Conservation (phyloP, 2,113 vertebrate genomes). For the Aplodontia rufa region DNA sequence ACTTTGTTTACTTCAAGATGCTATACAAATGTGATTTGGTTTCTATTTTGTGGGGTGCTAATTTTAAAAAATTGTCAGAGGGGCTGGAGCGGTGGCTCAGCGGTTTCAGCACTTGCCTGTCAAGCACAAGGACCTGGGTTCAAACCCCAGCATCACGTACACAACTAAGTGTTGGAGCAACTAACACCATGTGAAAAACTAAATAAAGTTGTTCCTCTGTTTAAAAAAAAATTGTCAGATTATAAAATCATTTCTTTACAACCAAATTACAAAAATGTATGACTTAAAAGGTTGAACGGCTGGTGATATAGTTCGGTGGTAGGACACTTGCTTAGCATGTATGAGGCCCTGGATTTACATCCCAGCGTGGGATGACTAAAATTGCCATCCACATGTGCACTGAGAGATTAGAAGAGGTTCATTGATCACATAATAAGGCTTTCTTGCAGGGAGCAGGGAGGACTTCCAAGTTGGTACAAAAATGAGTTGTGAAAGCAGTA, state of each 20-base stretch:
- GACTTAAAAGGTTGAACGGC: background rate
- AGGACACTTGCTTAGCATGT: background rate
- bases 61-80: background rate
- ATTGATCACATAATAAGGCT: background rate
- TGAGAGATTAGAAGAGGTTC: background rate
- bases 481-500: background rate
- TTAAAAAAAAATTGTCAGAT: background rate
- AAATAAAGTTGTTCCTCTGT: no score
- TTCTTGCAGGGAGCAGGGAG: background rate
- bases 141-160: no score
- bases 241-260: slow-evolving; percentile 4
- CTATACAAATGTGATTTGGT: background rate
- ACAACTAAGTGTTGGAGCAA: no score
- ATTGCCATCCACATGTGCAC: background rate
- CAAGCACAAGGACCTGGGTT: no score
- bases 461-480: background rate
- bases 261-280: background rate
- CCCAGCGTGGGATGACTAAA: background rate
- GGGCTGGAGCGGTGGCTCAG: no score
- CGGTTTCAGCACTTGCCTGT: no score
- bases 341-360: background rate
- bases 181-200: no score
- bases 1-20: background rate
- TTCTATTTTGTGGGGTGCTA: slow-evolving; percentile 32
- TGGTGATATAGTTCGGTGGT: background rate